Evolutionary conservation across 2,113 vertebrate genomes (phyloP).

Genomic region (Dicaeum eximium): DNA sequence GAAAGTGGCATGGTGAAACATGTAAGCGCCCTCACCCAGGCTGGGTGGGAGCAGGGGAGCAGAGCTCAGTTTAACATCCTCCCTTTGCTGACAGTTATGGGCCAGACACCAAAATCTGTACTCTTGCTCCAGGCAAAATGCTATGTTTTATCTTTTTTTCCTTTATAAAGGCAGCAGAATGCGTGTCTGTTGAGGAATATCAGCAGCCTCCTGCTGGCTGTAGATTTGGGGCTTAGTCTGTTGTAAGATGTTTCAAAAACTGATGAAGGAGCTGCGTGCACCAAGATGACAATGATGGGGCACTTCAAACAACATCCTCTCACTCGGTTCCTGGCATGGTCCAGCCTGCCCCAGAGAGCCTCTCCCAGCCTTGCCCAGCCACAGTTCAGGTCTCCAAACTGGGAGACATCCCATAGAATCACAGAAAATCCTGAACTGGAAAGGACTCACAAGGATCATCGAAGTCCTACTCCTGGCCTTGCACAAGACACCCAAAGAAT

Average conservation of each 20-base stretch:
- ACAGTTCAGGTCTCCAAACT: accelerated
- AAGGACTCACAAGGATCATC: background rate
- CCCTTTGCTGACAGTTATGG: background rate
- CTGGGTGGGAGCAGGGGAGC: background rate
- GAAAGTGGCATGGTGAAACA: background rate
- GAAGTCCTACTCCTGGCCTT: background rate
- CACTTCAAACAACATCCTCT: background rate
- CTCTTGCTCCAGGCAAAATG: background rate
- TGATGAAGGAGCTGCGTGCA: background rate
- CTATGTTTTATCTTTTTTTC: background rate
- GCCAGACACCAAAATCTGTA: background rate
- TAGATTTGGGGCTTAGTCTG: background rate
- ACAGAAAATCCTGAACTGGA: background rate
- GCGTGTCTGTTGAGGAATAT: background rate
- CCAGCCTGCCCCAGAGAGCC: background rate
- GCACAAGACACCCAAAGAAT: background rate
- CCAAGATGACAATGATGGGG: accelerated
- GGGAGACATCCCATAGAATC: background rate
- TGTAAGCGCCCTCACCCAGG: background rate
- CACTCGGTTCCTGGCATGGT: background rate
- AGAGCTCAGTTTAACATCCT: background rate
- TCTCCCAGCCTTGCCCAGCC: background rate
- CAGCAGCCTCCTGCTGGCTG: background rate
- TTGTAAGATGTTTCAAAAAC: background rate
- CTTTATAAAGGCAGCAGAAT: background rate